phyloP scores from a whole-genome alignment of 2,888 invertebrate species.

The Theretra japonica region DNA sequence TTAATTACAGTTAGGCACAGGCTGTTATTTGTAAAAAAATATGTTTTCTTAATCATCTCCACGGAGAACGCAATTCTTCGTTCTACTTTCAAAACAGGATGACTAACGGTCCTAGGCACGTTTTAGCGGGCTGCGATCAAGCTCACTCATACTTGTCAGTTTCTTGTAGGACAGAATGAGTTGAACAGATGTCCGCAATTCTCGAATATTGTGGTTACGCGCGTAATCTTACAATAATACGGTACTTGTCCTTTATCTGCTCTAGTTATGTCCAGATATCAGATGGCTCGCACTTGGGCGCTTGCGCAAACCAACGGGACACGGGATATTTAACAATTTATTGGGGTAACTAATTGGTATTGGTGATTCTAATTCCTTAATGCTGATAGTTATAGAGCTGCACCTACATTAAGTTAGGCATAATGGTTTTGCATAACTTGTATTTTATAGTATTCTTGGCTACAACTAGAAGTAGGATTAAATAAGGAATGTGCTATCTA shows the following conservation, averaged over 20 bases:
- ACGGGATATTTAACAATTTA: constrained; percentile 31
- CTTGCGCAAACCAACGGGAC: constrained; percentile 40
- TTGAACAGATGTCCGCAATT: constrained; percentile 37
- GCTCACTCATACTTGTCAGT: constrained; percentile 19
- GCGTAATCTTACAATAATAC: constrained; percentile 42
- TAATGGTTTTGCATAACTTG: neutral
- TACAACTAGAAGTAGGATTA: no score
- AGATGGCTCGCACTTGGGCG: constrained; percentile 42
- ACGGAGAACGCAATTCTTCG: neutral
- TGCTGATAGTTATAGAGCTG: neutral
- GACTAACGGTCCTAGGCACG: constrained; percentile 21
- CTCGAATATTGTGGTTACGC: constrained; percentile 29
- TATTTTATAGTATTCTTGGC: neutral
- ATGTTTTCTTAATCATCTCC: neutral
- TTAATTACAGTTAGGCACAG: neutral
- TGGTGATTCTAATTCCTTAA: neutral
- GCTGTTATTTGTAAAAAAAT: neutral
- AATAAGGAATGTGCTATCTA: no score
- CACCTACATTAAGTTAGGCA: neutral
- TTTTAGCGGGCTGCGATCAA: constrained; percentile 13
- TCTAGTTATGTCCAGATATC: constrained; percentile 58
- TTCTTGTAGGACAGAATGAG: constrained; percentile 36
- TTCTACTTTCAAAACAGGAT: constrained; percentile 19
- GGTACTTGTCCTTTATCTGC: constrained; percentile 58
- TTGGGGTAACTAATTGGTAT: constrained; percentile 31